phyloP scores from a whole-genome alignment of 2,888 invertebrate species.

The Fragum sueziense region DNA sequence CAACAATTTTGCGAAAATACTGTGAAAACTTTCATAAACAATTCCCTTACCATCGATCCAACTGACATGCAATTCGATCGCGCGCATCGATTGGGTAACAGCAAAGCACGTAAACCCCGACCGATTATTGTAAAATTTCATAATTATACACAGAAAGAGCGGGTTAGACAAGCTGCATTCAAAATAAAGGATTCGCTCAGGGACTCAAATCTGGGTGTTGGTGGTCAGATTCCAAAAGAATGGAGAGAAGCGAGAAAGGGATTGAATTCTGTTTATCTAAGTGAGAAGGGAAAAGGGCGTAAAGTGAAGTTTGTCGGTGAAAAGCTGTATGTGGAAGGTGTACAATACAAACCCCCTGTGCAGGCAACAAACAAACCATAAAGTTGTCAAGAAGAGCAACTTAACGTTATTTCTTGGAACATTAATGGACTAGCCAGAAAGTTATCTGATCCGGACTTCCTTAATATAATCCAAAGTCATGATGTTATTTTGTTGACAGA shows the following conservation, averaged over 20 bases:
- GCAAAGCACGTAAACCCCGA: background rate
- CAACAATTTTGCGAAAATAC: background rate
- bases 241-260: background rate
- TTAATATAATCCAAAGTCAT: background rate
- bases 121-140: constrained; percentile 27
- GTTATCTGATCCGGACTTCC: background rate
- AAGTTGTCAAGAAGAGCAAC: too few relatives aligned
- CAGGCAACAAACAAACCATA: background rate
- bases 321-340: constrained; percentile 5
- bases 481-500: constrained; percentile 11
- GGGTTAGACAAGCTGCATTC: background rate
- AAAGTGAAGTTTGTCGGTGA: constrained; percentile 11
- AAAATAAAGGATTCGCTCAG: constrained; percentile 1
- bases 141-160: background rate
- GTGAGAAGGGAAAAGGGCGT: background rate
- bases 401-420: background rate
- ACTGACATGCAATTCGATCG: constrained; percentile 20
- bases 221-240: constrained; percentile 29
- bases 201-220: constrained; percentile 15
- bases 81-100: constrained; percentile 25
- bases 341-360: too few relatives aligned
- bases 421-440: constrained; percentile 4
- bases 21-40: constrained; percentile 13
- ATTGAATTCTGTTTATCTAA: too few relatives aligned
- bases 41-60: constrained; percentile 7